Base-by-base conservation (phyloP, 2,888 invertebrate species). In the Drosophila formosana region DNA sequence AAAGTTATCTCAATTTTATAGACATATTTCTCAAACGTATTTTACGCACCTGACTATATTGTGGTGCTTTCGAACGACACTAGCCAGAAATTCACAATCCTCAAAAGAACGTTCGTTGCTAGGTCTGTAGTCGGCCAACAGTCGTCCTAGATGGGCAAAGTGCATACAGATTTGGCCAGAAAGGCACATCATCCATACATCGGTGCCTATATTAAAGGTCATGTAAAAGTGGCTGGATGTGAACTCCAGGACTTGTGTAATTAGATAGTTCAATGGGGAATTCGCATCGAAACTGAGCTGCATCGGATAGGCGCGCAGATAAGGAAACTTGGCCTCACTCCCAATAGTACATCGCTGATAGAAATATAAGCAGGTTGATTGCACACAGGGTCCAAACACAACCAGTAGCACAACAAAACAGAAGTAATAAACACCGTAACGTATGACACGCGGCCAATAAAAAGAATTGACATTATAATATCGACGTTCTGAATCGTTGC, bases 191-290 rank as follows among this genome's bases (percentile, higher is more conserved):
- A 65, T 45, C 64, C 64, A 65, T 1, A 65, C 37, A 41, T 68
- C 69, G n/a, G 60, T 69, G 34, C 61, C 69, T 8, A 69, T 51
- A 34, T 66, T 69, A 7, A 55, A 55, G 28, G 60, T 55, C 43
- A 66, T 60, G 18, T 41, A 58, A 41, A 60, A 69, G 13, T 55
- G 51, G 25, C 55, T 66, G 13, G 47, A 1, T 1, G 57, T 26
- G 3, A 64, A 64, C 8, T 64, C 64, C 45, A 64, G 18, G 25
- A 64, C 28, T 32, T 57, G 34, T 0, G n/a, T n/a, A 2, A 45
- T 3, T 7, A 45, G 7, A 50, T 64, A 64, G 5, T 28, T 57
- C 0, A 57, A 9, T 3, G 64, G 64, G 0, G 32, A 34, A 25
- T 37, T 57, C 3, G 64, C 8, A 13, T 57, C 49, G 43, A 57